Conservation (phyloP, 2,888 invertebrate genomes). For the Callinectes sapidus region DNA sequence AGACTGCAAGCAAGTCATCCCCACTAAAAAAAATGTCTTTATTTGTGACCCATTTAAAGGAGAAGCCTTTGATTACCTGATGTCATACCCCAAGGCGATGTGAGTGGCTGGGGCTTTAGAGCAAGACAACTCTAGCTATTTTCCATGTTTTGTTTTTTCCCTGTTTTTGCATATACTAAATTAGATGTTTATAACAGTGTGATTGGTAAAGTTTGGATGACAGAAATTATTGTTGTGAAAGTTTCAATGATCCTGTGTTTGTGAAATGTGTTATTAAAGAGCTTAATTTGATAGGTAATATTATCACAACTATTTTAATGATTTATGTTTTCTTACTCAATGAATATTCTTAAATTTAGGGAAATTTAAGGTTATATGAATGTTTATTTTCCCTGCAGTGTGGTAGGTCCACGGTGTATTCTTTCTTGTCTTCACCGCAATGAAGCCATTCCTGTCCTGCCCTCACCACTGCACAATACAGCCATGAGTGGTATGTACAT, state of each 20-base stretch:
- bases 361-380: not conserved
- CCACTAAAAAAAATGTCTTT: slow-evolving; percentile 84
- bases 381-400: slow-evolving; percentile 77
- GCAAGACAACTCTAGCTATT: not conserved
- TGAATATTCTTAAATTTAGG: not conserved
- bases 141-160: not conserved
- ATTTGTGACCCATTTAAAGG: slow-evolving; percentile 88
- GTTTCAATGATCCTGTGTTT: not conserved
- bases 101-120: slow-evolving; percentile 78
- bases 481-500: slow-evolving; percentile 86
- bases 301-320: not conserved
- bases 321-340: too few relatives aligned
- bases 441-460: slow-evolving; percentile 84
- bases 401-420: slow-evolving; percentile 89
- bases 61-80: slow-evolving; percentile 81
- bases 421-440: slow-evolving; percentile 84
- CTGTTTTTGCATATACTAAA: not conserved
- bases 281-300: not conserved
- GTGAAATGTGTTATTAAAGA: not conserved
- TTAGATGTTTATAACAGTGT: too few relatives aligned
- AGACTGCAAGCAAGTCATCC: slow-evolving; percentile 79
- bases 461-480: slow-evolving; percentile 86
- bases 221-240: too few relatives aligned
- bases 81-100: slow-evolving; percentile 82
- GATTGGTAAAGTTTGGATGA: too few relatives aligned